Conservation (phyloP, 2,797 vertebrate species). For the Myripristis murdjan region DNA sequence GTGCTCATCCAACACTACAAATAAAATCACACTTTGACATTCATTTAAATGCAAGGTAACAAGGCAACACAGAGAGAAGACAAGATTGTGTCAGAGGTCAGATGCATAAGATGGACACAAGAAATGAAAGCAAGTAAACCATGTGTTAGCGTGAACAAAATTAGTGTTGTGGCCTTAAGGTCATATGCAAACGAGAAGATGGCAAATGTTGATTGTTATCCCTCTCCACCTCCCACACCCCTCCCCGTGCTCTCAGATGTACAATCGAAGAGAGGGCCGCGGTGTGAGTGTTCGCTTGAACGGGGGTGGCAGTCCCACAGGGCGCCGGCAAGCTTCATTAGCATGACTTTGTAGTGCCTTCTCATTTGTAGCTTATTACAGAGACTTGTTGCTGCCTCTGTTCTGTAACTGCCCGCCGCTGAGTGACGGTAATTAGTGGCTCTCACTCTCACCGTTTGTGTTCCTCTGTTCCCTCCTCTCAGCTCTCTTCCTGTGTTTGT, state of each 20-base stretch:
- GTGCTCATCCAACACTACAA: not conserved
- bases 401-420: conserved; percentile 46
- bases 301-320: conserved; percentile 63
- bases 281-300: conserved; percentile 44
- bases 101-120: not conserved
- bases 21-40: not conserved
- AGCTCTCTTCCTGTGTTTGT: conserved; percentile 12
- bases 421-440: conserved; percentile 60
- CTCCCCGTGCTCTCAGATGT: conserved; percentile 41
- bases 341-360: conserved; percentile 78
- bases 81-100: conserved; percentile 29
- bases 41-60: not conserved
- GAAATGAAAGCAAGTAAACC: conserved; percentile 19
- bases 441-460: conserved; percentile 8
- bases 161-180: conserved; percentile 29
- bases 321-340: conserved; percentile 70
- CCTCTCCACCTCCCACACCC: conserved; percentile 48
- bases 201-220: conserved; percentile 60
- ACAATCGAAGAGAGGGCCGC: conserved; percentile 39
- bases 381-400: conserved; percentile 67
- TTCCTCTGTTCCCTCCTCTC: conserved; percentile 6
- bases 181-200: conserved; percentile 42
- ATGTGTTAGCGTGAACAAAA: conserved; percentile 4
- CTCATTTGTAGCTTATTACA: conserved; percentile 75
- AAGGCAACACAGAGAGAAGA: conserved; percentile 6